Base-by-base conservation (phyloP, 1,140 invertebrate genomes). In the Solenopsis fugax region DNA sequence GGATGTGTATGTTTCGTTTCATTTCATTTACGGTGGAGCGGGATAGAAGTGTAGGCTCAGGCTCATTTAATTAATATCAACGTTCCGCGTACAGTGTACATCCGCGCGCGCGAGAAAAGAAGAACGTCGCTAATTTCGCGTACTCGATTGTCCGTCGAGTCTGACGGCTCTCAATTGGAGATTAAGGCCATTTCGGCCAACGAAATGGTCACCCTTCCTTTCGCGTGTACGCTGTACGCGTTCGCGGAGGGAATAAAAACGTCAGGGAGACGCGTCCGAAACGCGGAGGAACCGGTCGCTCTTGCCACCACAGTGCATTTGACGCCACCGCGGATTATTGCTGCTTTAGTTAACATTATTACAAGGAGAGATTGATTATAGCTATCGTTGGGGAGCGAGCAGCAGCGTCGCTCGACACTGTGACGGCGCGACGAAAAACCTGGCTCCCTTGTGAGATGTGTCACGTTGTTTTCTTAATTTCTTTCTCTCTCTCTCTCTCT, bases 301-400 rank as follows among this genome's bases (percentile, higher is more conserved):
- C 58, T 21, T 52, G 48, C 16, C 58, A 54, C 13, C 72, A 78
- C 81, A 71, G 58, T 56, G 71, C 65, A 73, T 16, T 71, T 64
- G 69, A 82, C 84, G 71, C 77, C 29, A 60, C 52, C 10, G 21
- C 45, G 48, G 56, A 90, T 89, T 89, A 89, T 89, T 90, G 89
- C 89, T 89, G 89, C 71, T 84, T 89, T 88, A 73, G 65, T 89
- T 90, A 89, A 89, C 58, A 67, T 82, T 80, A 73, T 89, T 89
- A 87, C 34, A 34, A 73, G 37, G 18, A n/a, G n/a, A 65, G 56
- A 82, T 89, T 89, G 71, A 87, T 89, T 90, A 87, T 76, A 87
- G 72, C 84, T 87, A 86, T 77, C 62, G 52, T 84, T 29, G 52
- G 45, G 41, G 87, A 77, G 69, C 81, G 45, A 75, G 41, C 54